phyloP scores from a whole-genome alignment of 1,140 invertebrate species.

The Lamellibrachia luymesi region DNA sequence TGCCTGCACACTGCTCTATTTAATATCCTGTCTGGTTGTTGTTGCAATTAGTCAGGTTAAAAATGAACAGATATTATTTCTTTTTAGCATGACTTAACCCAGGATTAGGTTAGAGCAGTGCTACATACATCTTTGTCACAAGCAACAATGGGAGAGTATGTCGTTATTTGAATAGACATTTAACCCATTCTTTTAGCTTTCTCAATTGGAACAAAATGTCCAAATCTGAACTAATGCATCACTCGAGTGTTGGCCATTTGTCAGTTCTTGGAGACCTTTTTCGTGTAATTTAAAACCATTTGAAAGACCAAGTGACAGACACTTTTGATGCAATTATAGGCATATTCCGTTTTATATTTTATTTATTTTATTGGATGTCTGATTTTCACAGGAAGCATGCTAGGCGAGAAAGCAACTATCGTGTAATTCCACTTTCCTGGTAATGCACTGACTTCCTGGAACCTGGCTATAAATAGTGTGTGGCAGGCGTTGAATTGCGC shows the following conservation, averaged over 20 bases:
- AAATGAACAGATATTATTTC: not conserved
- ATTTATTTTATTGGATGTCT: not conserved
- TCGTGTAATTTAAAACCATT: not conserved
- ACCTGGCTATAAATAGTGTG: not conserved
- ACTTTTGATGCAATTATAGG: not conserved
- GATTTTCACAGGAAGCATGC: not conserved
- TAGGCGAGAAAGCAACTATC: not conserved
- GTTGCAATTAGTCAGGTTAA: not conserved
- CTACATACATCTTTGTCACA: not conserved
- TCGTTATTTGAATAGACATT: not conserved
- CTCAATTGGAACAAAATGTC: not conserved
- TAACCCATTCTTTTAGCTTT: not conserved
- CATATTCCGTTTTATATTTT: not conserved
- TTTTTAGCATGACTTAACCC: not conserved
- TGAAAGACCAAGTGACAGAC: not conserved
- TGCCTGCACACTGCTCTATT: not conserved
- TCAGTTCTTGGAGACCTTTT: not conserved
- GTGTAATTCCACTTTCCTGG: not conserved
- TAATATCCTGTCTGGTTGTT: not conserved
- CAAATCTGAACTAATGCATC: not conserved
- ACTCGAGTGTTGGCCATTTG: not conserved
- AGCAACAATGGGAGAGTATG: not conserved
- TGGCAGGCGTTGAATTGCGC: constrained; percentile 2
- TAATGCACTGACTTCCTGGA: not conserved
- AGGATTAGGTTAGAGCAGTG: not conserved